Evolutionary conservation across 2,797 vertebrate genomes (phyloP).

Genomic region (Enteromius argenteus): DNA sequence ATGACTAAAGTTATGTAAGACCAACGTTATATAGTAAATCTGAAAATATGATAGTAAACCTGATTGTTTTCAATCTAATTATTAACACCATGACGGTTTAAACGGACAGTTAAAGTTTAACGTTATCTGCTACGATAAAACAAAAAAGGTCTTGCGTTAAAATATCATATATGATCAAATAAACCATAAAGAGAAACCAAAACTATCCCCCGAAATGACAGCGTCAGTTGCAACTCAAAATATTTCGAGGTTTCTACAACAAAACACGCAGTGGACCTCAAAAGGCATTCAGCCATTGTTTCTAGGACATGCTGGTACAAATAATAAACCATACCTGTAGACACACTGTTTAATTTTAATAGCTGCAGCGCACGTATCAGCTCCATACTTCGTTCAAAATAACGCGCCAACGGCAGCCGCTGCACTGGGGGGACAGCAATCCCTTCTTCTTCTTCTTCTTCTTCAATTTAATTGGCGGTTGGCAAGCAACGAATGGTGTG

Average conservation of each 20-base stretch:
- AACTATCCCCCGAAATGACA: background rate
- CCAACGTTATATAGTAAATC: background rate
- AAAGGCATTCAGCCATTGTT: background rate
- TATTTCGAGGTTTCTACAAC: background rate
- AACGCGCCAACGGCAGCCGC: conserved; percentile 67
- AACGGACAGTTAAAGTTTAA: background rate
- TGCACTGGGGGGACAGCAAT: background rate
- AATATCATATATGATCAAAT: background rate
- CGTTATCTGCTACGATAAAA: background rate
- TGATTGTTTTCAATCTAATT: background rate
- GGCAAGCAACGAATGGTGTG: too few species aligned
- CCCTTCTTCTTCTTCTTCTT: too few species aligned
- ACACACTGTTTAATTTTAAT: conserved; percentile 67
- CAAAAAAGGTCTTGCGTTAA: background rate
- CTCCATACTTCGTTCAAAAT: conserved; percentile 76
- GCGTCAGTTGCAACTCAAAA: background rate
- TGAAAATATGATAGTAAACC: background rate
- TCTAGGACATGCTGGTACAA: background rate
- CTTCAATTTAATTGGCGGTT: too few species aligned
- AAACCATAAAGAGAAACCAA: background rate
- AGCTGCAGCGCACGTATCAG: conserved; percentile 68
- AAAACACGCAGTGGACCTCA: background rate
- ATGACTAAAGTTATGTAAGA: too few species aligned
- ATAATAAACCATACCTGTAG: conserved; percentile 65
- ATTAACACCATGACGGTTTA: background rate